Conservation (phyloP, 2,797 vertebrate species). For the Chromis chromis region DNA sequence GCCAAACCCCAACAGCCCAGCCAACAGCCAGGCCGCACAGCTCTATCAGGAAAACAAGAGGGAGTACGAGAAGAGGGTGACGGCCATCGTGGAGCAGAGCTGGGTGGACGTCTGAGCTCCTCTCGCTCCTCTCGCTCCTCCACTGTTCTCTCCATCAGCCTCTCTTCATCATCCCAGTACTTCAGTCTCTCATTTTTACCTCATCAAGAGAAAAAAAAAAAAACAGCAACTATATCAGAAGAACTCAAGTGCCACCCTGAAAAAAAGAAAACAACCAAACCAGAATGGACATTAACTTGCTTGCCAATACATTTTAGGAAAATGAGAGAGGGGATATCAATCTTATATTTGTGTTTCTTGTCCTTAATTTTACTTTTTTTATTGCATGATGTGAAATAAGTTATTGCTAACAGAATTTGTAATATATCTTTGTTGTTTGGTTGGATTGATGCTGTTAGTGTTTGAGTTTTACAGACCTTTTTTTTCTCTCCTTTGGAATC, state of each 20-base stretch:
- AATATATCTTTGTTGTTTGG: constrained; percentile 95
- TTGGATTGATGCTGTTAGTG: constrained; percentile 91
- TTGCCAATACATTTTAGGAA: constrained; percentile 85
- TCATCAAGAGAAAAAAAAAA: constrained; percentile 65
- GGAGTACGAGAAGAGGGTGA: constrained; percentile 99
- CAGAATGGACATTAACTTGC: constrained; percentile 81
- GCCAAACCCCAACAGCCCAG: constrained; percentile 98
- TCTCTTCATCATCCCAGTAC: constrained; percentile 58
- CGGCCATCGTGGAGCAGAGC: constrained; percentile 98
- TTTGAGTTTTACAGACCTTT: constrained; percentile 85
- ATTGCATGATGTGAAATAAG: constrained; percentile 99
- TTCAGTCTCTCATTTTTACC: constrained; percentile 79
- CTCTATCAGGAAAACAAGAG: constrained; percentile 99
- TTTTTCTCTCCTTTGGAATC: background rate
- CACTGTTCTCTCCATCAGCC: constrained; percentile 37
- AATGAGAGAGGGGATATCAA: constrained; percentile 57
- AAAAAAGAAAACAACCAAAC: constrained; percentile 61
- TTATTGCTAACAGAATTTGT: constrained; percentile 99
- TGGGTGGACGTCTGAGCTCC: constrained; percentile 94
- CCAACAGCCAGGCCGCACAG: constrained; percentile 98
- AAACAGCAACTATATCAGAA: constrained; percentile 71
- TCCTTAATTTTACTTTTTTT: constrained; percentile 87
- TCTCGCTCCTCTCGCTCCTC: constrained; percentile 10
- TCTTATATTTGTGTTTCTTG: constrained; percentile 85
- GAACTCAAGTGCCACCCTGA: constrained; percentile 90